These are phyloP conservation scores for Phocoena phocoena DNA, from an alignment of 2,113 vertebrate genomes.

Conservation along the genomic window DNA sequence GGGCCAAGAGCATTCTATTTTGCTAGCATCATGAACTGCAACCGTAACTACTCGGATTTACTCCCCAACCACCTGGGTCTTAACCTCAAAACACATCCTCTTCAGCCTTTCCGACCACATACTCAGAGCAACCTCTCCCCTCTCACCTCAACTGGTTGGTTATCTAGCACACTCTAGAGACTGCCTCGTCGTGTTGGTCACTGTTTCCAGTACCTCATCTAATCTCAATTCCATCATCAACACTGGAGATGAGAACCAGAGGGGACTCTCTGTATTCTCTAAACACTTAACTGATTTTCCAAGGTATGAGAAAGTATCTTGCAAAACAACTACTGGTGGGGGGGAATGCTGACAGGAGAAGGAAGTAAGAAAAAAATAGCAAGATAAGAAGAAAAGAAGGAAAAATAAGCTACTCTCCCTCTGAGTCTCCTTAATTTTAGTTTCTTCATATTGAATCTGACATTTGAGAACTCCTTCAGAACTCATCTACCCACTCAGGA, in stretches of 20 bases:
- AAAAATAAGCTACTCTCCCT: neutral
- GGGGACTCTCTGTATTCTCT: neutral
- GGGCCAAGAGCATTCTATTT: neutral
- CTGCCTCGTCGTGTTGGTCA: no score
- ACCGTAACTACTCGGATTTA: neutral
- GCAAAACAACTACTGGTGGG: neutral
- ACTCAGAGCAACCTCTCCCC: neutral
- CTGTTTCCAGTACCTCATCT: neutral
- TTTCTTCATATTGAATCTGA: neutral
- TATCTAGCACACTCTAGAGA: neutral
- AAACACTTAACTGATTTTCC: neutral
- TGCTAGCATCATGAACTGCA: neutral
- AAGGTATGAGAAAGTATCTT: neutral
- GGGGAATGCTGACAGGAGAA: neutral
- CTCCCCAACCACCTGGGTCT: neutral
- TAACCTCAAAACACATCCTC: accelerated
- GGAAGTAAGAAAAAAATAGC: neutral
- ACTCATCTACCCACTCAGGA: no score
- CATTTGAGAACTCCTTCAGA: neutral
- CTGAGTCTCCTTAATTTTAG: neutral
- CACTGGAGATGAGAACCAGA: neutral
- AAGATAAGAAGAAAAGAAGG: neutral
- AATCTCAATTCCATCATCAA: neutral
- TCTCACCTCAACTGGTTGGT: no score
- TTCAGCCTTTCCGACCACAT: neutral